Evolutionary conservation across 2,113 vertebrate genomes (phyloP), one percentile per base, ranked within the genome.

Genomic region (Bufo bufo): DNA sequence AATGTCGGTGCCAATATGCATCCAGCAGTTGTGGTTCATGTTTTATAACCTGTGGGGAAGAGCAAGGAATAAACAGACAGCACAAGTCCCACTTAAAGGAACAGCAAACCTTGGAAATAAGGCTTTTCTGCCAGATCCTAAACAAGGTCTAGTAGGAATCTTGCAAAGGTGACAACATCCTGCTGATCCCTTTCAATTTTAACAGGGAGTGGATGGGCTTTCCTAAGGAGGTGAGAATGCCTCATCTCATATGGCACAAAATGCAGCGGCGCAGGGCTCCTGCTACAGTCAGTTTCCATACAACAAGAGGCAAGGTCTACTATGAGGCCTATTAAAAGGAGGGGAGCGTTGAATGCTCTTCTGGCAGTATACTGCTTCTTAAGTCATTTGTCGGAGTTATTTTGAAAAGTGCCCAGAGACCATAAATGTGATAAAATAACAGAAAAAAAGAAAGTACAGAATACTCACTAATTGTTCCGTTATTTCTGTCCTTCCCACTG

Each of bases 1-100:
- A 93, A 91, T 96, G 94, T 33, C 94, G 93, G 33, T 96, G 94
- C 94, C 95, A 96, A 89, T 95, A 96, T 66, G 92, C 94, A 93
- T 96, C 91, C 85, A 95, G 91, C 56, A 96, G 90, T 66, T 90
- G 83, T 74, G 94, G 94, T 91, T 96, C 95, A 89, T 93, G 91
- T 17, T 49, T 90, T 91, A 95, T 93, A 91, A 92, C 91, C 95
- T 96, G 91, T 61, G 87, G 7, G 45, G 14, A 82, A 45, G 17
- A 86, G 85, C 69, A 56, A 50, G 1, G 66, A 5, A 77, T 49
- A n/a, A 50, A 66, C 8, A 63, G 85, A 69, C 16, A 80, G 65
- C 84, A n/a, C 43, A 56, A 63, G 84, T 89, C 5, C 9, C 74
- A 59, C 45, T 81, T 59, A 74, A 74, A 75, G 72, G 72, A 50